Evolutionary conservation across 2,113 vertebrate genomes (phyloP), one percentile per base, ranked within the genome.

Genomic region (Tautogolabrus adspersus): DNA sequence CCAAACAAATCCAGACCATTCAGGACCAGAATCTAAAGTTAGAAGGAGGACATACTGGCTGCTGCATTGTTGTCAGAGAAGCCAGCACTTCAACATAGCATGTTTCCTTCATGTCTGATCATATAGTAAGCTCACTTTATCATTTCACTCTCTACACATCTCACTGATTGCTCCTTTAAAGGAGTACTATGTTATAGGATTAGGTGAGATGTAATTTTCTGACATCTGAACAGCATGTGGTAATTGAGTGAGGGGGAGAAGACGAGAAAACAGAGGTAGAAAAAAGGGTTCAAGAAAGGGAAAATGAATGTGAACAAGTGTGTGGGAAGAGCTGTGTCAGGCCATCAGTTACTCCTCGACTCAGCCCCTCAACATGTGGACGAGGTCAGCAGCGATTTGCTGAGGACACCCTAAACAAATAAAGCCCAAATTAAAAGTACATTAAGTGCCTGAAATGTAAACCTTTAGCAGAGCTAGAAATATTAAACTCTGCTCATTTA

Each of bases 341-440:
- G 69, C 44, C 67, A 82, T 87, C 80, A 74, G 72, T 79, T 73
- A 63, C 83, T 67, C 68, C 55, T 75, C 18, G n/a, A 8, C 37
- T 51, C 34, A 18, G 13, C 59, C 54, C 38, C 59, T 68, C 63
- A 12, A 30, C 72, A 75, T 63, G 74, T 37, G 42, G 55, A 71
- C 46, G 42, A 69, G 85, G 88, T 92, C 89, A 82, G 23, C 38
- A 1, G 75, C 44, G 42, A 88, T 87, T 84, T 81, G 86, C 79
- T 74, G 83, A 87, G 77, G 82, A 88, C 86, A 79, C 80, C 13
- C 82, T 91, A 62, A 79, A 85, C 88, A 91, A 92, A 93, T 89
- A 93, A 87, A 90, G 87, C 11, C 54, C 64, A 85, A 90, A 93
- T 92, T 90, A 91, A 91, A 90, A 92, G 82, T 85, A 88, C 90